Evolutionary conservation across 2,888 invertebrate genomes (phyloP), one percentile per base, ranked within the genome.

Genomic region (Syritta pipiens): DNA sequence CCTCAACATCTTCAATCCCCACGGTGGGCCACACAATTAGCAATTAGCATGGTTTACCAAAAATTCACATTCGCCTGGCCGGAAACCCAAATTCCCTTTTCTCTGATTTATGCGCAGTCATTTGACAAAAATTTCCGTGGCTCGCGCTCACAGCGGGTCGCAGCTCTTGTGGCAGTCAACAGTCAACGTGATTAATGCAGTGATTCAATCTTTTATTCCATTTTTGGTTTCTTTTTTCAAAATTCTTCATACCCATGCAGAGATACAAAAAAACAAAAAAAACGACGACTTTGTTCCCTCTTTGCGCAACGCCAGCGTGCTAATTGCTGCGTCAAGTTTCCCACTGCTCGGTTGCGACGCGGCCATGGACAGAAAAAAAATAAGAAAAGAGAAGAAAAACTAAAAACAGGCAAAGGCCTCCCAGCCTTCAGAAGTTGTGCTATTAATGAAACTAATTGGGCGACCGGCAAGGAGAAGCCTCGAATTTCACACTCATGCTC

Each of bases 381-480:
- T n/a, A n/a, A n/a, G n/a, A n/a, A n/a, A n/a, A n/a, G n/a, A n/a
- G 35, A 57, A 42, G 35, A 19, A 12, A 5, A 57, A 10, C 26
- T 32, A 12, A 10, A 20, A 24, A 62, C 24, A 40, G 17, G 19
- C 46, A 12, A 10, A 24, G 12, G 9, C 7, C 17, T 10, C 22
- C 6, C 19, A 53, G 44, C 40, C 59, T 42, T 65, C 44, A 59
- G n/a, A 59, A 63, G 60, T 55, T 57, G 55, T 76, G 22, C 42
- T 55, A 67, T 60, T 59, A 44, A 67, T 53, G 62, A 68, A 79
- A 68, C 79, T 79, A 79, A 79, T 79, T 79, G 67, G 74, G 62
- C 65, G 30, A 74, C 55, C 48, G 53, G 20, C 46, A 62, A 48
- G 42, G 42, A 37, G 51, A 30, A 59, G 55, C 62, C 67, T 68